These are phyloP conservation scores for Choristoneura rosaceana DNA, from an alignment of 2,888 invertebrate genomes.

Conservation along the genomic window DNA sequence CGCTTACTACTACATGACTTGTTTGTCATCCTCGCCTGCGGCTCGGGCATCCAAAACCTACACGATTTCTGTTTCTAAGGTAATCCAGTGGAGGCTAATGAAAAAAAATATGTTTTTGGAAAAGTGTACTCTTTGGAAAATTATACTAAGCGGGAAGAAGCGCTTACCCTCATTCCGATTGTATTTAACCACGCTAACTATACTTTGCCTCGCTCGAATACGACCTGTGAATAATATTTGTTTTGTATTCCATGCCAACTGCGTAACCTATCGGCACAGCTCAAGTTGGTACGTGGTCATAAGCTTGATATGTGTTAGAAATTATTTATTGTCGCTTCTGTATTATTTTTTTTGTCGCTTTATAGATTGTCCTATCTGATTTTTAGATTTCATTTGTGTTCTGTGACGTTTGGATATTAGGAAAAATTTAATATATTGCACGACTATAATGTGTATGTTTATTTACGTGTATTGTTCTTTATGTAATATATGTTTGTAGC, in stretches of 20 bases:
- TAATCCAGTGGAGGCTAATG: background rate
- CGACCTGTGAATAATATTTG: conserved; percentile 39
- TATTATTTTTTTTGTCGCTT: conserved; percentile 4
- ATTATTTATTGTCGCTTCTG: background rate
- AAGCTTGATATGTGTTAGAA: conserved; percentile 46
- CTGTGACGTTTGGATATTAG: background rate
- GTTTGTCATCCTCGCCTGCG: no score
- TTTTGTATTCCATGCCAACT: conserved; percentile 74
- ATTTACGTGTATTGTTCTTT: background rate
- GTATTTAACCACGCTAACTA: conserved; percentile 14
- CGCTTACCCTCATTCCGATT: background rate
- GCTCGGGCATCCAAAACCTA: no score
- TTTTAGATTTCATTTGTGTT: background rate
- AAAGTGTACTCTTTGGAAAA: background rate
- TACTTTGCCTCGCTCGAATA: conserved; percentile 29
- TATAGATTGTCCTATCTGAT: background rate
- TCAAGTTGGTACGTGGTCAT: conserved; percentile 80
- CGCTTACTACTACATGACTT: no score
- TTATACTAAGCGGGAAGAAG: background rate
- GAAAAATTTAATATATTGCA: background rate
- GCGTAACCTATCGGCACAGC: conserved; percentile 68
- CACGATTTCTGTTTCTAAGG: no score
- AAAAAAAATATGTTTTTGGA: background rate
- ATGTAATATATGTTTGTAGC: no score
- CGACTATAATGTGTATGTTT: background rate